These are phyloP conservation scores for Tetramorium parvispinum DNA, from an alignment of 1,140 invertebrate species.

Conservation along the genomic window DNA sequence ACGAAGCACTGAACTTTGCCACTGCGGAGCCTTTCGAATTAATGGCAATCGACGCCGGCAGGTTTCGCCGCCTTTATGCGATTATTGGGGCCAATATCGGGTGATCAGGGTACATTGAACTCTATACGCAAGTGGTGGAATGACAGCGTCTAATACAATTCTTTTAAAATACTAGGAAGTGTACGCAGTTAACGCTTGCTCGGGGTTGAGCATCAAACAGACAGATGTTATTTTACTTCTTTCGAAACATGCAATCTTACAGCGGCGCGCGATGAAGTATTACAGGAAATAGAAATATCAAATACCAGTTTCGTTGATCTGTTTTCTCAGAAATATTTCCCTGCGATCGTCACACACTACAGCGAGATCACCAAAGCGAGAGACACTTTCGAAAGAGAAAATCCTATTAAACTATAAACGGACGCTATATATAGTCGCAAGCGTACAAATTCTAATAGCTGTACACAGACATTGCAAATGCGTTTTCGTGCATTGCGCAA, in stretches of 20 bases:
- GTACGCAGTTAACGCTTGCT: constrained; percentile 22
- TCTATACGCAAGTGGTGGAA: constrained; percentile 20
- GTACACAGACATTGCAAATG: background rate
- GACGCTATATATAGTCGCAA: background rate
- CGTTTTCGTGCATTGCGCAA: constrained; percentile 25
- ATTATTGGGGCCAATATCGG: constrained; percentile 70
- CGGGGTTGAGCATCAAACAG: background rate
- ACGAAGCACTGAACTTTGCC: constrained; percentile 69
- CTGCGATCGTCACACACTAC: background rate
- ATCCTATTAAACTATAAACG: background rate
- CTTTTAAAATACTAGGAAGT: constrained; percentile 54
- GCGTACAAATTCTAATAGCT: background rate
- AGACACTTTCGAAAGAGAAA: background rate
- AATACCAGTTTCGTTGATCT: background rate
- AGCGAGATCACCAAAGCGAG: background rate
- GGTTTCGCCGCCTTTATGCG: constrained; percentile 64
- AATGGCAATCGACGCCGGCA: constrained; percentile 67
- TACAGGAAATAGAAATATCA: constrained; percentile 1
- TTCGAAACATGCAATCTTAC: constrained; percentile 9
- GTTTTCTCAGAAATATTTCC: background rate
- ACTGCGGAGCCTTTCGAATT: constrained; percentile 63
- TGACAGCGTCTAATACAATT: constrained; percentile 27
- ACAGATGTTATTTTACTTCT: constrained; percentile 22
- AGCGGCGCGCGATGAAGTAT: background rate
- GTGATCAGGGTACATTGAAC: constrained; percentile 63